Evolutionary conservation across 2,797 vertebrate species (phyloP).

Genomic region (Varecia variegata): DNA sequence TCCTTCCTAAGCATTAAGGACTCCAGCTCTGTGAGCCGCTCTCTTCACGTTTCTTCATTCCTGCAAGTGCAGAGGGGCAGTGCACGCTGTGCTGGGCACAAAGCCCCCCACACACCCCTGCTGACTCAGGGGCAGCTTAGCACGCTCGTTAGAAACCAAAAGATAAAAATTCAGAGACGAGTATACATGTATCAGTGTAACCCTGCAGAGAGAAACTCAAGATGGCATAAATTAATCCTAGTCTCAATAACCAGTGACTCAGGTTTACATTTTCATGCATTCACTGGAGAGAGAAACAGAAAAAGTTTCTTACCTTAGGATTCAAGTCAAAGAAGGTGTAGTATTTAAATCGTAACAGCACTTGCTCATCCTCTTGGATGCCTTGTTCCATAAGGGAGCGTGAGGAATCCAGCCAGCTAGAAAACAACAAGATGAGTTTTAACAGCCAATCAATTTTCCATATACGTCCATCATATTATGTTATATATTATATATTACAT

Average conservation of each 20-base stretch:
- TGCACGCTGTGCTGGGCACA: accelerated
- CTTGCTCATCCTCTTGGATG: conserved; percentile 91
- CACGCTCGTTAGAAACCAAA: not conserved
- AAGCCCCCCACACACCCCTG: not conserved
- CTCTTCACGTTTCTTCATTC: not conserved
- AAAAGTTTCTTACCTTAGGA: conserved; percentile 91
- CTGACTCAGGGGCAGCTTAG: not conserved
- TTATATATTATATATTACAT: not conserved
- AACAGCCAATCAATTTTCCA: conserved; percentile 31
- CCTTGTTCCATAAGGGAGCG: conserved; percentile 98
- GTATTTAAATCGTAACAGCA: conserved; percentile 97
- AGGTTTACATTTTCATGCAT: not conserved
- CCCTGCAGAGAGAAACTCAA: not conserved
- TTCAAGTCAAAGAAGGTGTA: conserved; percentile 98
- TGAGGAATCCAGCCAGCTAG: conserved; percentile 97
- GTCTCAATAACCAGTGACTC: not conserved
- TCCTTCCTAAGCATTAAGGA: not conserved
- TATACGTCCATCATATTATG: not conserved
- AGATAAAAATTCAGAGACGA: not conserved
- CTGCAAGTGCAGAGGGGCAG: not conserved
- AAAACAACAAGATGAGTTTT: conserved; percentile 57
- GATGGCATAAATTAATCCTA: not conserved
- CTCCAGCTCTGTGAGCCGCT: accelerated
- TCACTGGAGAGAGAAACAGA: not conserved
- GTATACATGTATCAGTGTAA: not conserved